These are phyloP conservation scores for Tachina grossa DNA, from an alignment of 2,888 invertebrate species.

Conservation along the genomic window DNA sequence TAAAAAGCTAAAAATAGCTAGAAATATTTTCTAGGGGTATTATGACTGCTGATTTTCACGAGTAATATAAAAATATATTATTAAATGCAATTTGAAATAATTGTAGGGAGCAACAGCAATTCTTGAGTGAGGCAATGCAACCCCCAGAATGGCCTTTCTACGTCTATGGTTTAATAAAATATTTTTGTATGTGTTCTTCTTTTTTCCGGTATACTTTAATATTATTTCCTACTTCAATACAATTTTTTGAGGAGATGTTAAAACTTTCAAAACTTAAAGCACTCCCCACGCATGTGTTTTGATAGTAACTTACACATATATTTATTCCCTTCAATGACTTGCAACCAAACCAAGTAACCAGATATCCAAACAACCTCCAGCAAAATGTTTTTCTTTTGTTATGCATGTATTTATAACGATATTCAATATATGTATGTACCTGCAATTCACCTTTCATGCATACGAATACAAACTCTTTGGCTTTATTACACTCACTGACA, in stretches of 20 bases:
- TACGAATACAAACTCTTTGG: neutral
- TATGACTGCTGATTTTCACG: no score
- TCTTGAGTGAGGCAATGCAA: no score
- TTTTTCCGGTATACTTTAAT: neutral
- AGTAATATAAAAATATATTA: no score
- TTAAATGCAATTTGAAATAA: no score
- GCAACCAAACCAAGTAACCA: constrained; percentile 47
- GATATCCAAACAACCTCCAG: constrained; percentile 65
- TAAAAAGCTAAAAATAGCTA: no score
- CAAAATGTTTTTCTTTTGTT: constrained; percentile 47
- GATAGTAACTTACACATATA: constrained; percentile 26
- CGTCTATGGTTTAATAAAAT: no score
- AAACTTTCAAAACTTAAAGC: neutral
- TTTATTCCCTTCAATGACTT: constrained; percentile 60
- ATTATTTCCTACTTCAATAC: neutral
- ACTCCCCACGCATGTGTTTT: neutral
- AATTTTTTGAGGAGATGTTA: no score
- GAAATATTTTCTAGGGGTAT: no score
- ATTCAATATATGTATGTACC: neutral
- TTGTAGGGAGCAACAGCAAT: no score
- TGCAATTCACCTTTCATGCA: neutral
- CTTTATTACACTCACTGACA: neutral
- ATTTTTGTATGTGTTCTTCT: neutral
- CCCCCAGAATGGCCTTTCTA: no score
- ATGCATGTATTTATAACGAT: neutral